phyloP scores from a whole-genome alignment of 2,113 vertebrate genomes.

The Maylandia zebra region DNA sequence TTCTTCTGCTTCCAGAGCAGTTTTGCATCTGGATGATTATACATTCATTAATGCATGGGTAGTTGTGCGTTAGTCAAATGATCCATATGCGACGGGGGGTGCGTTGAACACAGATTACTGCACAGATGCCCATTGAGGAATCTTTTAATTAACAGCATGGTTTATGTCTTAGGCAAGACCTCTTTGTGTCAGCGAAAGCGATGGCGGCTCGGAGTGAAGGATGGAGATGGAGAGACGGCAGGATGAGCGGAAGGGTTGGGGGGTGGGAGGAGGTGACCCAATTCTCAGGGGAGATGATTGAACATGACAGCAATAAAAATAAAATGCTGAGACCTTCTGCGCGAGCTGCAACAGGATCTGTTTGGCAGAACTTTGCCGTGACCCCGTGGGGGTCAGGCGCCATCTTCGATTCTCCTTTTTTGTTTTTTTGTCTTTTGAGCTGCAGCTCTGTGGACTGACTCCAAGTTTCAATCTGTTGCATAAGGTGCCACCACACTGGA shows the following conservation, averaged over 20 bases:
- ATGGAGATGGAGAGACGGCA: constrained; percentile 14
- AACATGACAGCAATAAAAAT: constrained; percentile 50
- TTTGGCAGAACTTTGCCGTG: constrained; percentile 17
- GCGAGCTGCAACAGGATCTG: constrained; percentile 19
- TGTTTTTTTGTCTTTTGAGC: not conserved
- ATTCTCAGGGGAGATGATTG: constrained; percentile 36
- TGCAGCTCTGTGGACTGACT: not conserved
- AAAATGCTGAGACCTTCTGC: constrained; percentile 28
- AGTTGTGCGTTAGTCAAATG: constrained; percentile 68
- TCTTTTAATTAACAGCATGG: constrained; percentile 67
- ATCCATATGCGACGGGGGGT: constrained; percentile 52
- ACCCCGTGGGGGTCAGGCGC: constrained; percentile 7
- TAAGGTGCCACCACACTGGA: constrained; percentile 20
- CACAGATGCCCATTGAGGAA: constrained; percentile 70
- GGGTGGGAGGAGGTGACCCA: constrained; percentile 24
- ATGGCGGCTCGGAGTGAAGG: constrained; percentile 2
- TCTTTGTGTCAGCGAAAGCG: constrained; percentile 11
- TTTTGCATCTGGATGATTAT: constrained; percentile 70
- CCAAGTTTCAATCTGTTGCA: constrained; percentile 50
- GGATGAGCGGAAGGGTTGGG: not conserved
- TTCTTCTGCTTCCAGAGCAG: constrained; percentile 1
- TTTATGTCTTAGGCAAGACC: constrained; percentile 54
- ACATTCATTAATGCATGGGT: constrained; percentile 74
- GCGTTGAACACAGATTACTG: constrained; percentile 46
- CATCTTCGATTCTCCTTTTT: not conserved